Conservation (phyloP, 2,797 vertebrate species). For the Pyrocephalus nanus region DNA sequence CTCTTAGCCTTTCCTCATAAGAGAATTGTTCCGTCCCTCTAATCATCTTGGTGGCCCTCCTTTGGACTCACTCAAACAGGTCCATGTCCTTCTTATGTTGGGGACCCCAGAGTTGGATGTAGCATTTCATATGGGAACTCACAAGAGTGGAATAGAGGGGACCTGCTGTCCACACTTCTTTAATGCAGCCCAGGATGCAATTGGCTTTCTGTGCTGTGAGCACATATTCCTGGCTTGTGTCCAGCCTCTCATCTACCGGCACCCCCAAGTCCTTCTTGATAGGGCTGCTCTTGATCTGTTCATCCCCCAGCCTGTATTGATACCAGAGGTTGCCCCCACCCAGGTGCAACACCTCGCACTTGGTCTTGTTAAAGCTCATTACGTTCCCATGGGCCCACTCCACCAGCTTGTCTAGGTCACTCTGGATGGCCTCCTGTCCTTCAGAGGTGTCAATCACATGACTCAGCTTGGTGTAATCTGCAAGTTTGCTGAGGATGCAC, state of each 20-base stretch:
- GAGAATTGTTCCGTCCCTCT: background rate
- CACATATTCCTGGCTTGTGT: background rate
- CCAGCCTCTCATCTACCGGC: background rate
- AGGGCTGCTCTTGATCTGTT: background rate
- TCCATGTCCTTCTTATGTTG: background rate
- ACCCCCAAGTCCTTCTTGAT: background rate
- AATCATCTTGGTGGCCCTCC: background rate
- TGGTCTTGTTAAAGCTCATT: background rate
- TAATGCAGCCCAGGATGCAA: background rate
- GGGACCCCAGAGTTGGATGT: background rate
- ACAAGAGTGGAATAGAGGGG: background rate
- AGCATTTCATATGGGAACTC: background rate
- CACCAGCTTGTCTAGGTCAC: background rate
- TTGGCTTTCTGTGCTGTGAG: background rate
- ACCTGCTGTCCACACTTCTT: fast-evolving
- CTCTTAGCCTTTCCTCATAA: background rate
- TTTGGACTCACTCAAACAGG: background rate
- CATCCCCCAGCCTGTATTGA: background rate
- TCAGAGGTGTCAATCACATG: background rate
- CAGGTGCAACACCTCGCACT: background rate
- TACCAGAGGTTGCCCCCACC: background rate
- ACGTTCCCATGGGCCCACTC: background rate
- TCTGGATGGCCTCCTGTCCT: background rate
- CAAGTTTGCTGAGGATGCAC: background rate
- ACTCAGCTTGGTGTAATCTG: background rate